Evolutionary conservation across 2,888 invertebrate genomes (phyloP), one percentile per base, ranked within the genome.

Genomic region (Dichetophora obliterata): DNA sequence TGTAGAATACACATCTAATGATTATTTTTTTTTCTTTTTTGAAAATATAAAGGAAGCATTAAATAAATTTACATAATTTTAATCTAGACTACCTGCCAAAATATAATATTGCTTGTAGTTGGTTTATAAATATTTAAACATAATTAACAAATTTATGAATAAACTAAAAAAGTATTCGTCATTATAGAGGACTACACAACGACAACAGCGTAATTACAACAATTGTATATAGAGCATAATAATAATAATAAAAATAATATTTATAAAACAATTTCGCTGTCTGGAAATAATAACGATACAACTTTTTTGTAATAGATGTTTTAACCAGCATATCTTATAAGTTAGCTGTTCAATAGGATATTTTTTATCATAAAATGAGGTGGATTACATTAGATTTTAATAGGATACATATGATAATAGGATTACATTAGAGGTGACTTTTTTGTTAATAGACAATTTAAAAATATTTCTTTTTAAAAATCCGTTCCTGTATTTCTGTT

Each of bases 221-320:
- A 50, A 22, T 19, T 66, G 19, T 16, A 66, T 43, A n/a, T 24
- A 19, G 66, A 73, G 71, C 24, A 75, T 72, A 66, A 70, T 37
- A 71, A 63, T 76, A 57, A 65, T 70, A 63, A 43, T 37, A 43
- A 75, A 69, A 66, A 71, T 37, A 71, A 63, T 76, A 57, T 59
- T 70, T 57, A 50, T 77, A 70, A 14, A 76, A 22, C 11, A 43
- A 11, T 43, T 14, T 43, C 11, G 43, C 43, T 43, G 43, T 14
- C 43, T 43, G 43, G 43, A 43, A 11, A 43, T 43, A 43, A 43
- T 11, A 43, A 11, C 43, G 14, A 43, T 43, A 43, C 5, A 43
- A 11, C 4, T 37, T 43, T 43, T 11, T 43, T 43, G 43, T 11
- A 37, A 43, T 43, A 43, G 11, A 43, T 11, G 43, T 43, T 43